Evolutionary conservation across 2,888 invertebrate genomes (phyloP).

Genomic region (Dione vanillae): DNA sequence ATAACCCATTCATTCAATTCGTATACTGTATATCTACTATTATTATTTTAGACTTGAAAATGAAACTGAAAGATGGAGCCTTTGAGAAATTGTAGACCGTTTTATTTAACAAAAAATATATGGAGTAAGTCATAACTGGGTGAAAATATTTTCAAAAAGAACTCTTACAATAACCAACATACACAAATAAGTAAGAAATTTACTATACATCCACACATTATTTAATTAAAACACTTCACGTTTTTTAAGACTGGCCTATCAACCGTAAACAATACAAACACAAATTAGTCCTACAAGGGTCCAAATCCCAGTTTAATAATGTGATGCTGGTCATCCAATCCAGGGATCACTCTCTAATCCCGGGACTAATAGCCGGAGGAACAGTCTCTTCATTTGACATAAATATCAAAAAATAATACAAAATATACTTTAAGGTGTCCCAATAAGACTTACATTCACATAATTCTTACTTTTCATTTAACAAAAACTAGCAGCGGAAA

Average conservation of each 20-base stretch:
- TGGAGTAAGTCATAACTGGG: no score
- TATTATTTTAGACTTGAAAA: no score
- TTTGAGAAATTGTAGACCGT: no score
- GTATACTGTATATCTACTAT: no score
- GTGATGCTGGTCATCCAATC: slow-evolving; percentile 79
- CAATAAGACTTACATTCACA: slow-evolving; percentile 22
- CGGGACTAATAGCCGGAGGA: slow-evolving; percentile 75
- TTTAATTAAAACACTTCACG: slow-evolving; percentile 11
- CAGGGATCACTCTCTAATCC: slow-evolving; percentile 79
- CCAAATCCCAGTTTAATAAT: slow-evolving; percentile 78
- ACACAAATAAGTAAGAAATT: background rate
- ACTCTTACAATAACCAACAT: no score
- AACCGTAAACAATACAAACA: slow-evolving; percentile 63
- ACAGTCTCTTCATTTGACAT: slow-evolving; percentile 52
- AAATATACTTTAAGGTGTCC: slow-evolving; percentile 31
- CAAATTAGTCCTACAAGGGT: slow-evolving; percentile 73
- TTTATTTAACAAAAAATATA: no score
- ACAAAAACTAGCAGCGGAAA: background rate
- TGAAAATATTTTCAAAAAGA: no score
- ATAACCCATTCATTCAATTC: no score
- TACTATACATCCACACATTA: background rate
- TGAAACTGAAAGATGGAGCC: no score
- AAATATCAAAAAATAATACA: slow-evolving; percentile 27
- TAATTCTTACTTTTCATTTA: background rate
- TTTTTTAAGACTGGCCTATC: slow-evolving; percentile 23